Evolutionary conservation across 2,797 vertebrate species (phyloP).

Genomic region (Cheirogaleus major): DNA sequence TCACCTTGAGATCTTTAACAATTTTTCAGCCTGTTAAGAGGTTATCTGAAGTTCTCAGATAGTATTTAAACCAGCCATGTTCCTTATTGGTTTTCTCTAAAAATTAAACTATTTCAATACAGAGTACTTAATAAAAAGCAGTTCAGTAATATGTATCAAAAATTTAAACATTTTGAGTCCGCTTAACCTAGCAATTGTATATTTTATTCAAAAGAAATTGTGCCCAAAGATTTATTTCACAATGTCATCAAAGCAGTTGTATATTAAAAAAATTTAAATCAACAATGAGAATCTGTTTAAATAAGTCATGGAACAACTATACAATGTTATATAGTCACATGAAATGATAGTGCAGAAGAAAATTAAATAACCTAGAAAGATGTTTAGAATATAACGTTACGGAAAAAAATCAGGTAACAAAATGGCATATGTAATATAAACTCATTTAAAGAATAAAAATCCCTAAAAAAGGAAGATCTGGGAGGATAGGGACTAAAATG

Average conservation of each 20-base stretch:
- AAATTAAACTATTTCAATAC: not conserved
- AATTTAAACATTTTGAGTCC: not conserved
- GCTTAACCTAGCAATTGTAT: not conserved
- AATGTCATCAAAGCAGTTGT: not conserved
- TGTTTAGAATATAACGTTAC: not conserved
- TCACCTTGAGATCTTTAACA: not conserved
- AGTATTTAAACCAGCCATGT: not conserved
- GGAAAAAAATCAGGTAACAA: constrained; percentile 14
- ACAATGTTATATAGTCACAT: not conserved
- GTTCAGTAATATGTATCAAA: not conserved
- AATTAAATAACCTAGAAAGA: not conserved
- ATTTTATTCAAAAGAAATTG: constrained; percentile 25
- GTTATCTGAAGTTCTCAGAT: not conserved
- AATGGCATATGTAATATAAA: not conserved
- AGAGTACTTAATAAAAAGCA: not conserved
- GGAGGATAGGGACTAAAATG: not conserved
- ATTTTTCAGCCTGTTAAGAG: not conserved
- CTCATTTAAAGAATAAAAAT: not conserved
- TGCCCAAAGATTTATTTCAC: not conserved
- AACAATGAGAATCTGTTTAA: constrained; percentile 1
- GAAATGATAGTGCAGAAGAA: constrained; percentile 13
- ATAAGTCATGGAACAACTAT: not conserved
- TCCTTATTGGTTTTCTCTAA: not conserved
- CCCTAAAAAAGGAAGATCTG: not conserved
- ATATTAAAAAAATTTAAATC: not conserved